Conservation (phyloP, 2,113 vertebrate species). For the Vimba vimba region DNA sequence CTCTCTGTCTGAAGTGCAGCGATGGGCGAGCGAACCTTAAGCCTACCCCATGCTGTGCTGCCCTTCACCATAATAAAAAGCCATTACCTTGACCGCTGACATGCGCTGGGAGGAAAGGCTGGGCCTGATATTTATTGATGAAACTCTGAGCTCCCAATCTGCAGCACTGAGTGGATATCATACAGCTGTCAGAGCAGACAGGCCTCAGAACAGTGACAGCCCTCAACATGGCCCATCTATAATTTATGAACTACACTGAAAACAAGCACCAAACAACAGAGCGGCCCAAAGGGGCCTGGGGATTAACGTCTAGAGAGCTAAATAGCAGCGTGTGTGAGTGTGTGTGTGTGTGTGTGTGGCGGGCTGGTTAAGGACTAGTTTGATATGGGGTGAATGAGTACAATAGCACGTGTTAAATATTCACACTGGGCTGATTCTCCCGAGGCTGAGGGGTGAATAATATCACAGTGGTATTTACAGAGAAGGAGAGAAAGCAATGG, state of each 20-base stretch:
- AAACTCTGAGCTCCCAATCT: conserved; percentile 99
- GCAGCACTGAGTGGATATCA: conserved; percentile 97
- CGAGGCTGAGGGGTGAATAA: conserved; percentile 76
- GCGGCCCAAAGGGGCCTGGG: conserved; percentile 72
- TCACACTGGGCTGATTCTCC: conserved; percentile 76
- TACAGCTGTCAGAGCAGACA: conserved; percentile 97
- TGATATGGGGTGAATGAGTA: conserved; percentile 72
- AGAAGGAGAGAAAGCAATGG: background rate
- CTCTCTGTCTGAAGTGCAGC: conserved; percentile 75
- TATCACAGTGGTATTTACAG: conserved; percentile 80
- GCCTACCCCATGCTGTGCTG: conserved; percentile 83
- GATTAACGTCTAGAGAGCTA: conserved; percentile 78
- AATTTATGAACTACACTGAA: conserved; percentile 96
- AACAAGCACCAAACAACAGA: conserved; percentile 90
- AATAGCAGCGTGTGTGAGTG: conserved; percentile 70
- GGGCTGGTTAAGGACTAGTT: conserved; percentile 60
- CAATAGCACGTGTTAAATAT: conserved; percentile 80
- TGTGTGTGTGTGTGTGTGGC: conserved; percentile 66
- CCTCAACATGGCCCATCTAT: conserved; percentile 96
- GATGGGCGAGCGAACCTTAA: conserved; percentile 83
- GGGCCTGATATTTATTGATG: conserved; percentile 99
- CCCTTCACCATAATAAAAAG: conserved; percentile 91
- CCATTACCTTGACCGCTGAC: conserved; percentile 97
- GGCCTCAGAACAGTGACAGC: conserved; percentile 86
- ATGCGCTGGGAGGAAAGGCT: conserved; percentile 91